Base-by-base conservation (phyloP, 1,140 invertebrate genomes). In the Ganaspis sp. region DNA sequence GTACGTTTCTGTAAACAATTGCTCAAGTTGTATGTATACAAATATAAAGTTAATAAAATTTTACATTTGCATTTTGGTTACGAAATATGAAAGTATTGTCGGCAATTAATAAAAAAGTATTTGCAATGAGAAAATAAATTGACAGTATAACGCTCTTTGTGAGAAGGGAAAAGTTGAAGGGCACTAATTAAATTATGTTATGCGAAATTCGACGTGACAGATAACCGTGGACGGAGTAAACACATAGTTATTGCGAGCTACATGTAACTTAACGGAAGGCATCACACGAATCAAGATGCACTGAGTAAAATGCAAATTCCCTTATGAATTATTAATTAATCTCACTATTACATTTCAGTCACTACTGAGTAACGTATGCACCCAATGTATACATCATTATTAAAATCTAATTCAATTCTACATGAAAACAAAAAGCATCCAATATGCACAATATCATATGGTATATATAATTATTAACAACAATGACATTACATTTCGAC, bases 281-380 rank as follows among this genome's bases (percentile, higher is more conserved):
- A 54, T 54, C 53, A 54, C 53, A 54, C 53, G 53, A 54, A 54
- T 54, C 53, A 54, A 54, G 53, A 54, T 54, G 53, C 53, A 54
- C 53, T 54, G 53, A 54, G 53, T 54, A 54, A 54, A 54, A 54
- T 54, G 53, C 53, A 26, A 54, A 54, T 54, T 21, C 11, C 19
- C 53, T 54, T 54, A 54, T 54, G 53, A 54, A 54, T 54, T 54
- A 54, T 54, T 54, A 54, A 54, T 54, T 54, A 54, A 23, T 54
- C 53, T 54, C 21, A 40, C 38, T 40, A 40, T 40, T 40, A 17
- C 19, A 54, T 23, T 23, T 9, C 53, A 54, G 19, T 54, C 19
- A 19, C 53, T 54, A 23, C 8, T 23, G 11, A 23, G 19, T 54
- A 54, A 54, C 17, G 53, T 19, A 54, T 54, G 53, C 53, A 26